Base-by-base conservation (phyloP, 2,797 vertebrate species). In the Micropoecilia bifurca region DNA sequence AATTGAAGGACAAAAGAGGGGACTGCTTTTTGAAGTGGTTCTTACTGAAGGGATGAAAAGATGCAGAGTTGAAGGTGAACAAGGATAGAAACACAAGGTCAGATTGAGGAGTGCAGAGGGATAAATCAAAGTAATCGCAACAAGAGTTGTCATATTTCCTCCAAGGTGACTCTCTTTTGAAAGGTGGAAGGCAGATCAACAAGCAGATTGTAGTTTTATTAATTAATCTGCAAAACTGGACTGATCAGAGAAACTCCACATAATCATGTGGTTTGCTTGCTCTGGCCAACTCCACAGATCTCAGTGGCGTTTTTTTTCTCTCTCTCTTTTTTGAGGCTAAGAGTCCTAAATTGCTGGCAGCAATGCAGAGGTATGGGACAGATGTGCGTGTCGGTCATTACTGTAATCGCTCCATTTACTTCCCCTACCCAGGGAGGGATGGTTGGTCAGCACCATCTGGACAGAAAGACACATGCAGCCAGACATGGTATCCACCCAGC, bases 371-470 rank as follows among this genome's bases (percentile, higher is more conserved):
- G 89, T 88, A 90, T 81, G 89, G 83, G 85, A 91, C 93, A 94
- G 92, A 94, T 93, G 92, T 94, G 92, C 79, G 90, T 83, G 87
- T 88, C 73, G 73, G 90, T 95, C 94, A 95, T 96, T 94, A 95
- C 93, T 92, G 93, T 93, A 94, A 95, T 92, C 88, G 89, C 92
- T 90, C 91, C 90, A 95, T 95, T 95, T 95, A 94, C 91, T 93
- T 90, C 93, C 90, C 91, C 91, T 88, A 88, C 86, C 85, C 83
- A 90, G 92, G 92, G 93, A 94, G 90, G 86, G 84, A 93, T 48
- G 92, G 90, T 89, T 95, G 95, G 95, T 95, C 95, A 93, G 78
- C 88, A 85, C 95, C 95, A 96, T 96, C 95, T 96, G 95, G 94
- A 93, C 84, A 80, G 85, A 86, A 80, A 68, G 71, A 75, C 43